A percentile compares a stretch with the other conserved stretches of the same genome.
Conservation (phyloP, 30 jellyfish, hydroid and myxozoan genomes). For the Mastigias papua region DNA sequence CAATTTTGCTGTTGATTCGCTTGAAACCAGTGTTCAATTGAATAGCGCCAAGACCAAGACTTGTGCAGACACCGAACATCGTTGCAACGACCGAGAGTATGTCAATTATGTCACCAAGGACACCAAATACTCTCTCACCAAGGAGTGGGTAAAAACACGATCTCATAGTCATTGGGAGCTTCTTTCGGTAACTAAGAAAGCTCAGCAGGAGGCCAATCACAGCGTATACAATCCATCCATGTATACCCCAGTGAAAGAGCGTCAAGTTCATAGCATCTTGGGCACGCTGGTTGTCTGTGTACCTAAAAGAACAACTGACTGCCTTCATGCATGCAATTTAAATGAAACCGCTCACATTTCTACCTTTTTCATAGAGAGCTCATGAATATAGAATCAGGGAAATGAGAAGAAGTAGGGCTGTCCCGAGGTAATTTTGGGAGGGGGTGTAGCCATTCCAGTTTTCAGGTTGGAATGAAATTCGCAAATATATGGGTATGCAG, state of each 20-base stretch:
- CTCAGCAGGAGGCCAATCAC: slow-evolving; percentile 86
- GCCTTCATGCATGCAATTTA: background rate
- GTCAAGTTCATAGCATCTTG: slow-evolving; percentile 96
- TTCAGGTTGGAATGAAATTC: no score
- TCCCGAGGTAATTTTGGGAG: no score
- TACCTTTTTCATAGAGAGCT: no score
- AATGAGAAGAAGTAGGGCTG: no score
- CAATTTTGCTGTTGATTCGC: slow-evolving; percentile 81
- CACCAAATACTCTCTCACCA: slow-evolving; percentile 89
- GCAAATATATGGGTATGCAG: no score
- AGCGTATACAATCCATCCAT: slow-evolving; percentile 93
- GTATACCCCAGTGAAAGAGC: slow-evolving; percentile 96
- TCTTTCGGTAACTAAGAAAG: slow-evolving; percentile 85
- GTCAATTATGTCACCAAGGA: slow-evolving; percentile 90
- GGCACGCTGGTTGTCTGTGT: slow-evolving; percentile 90
- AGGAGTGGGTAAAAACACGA: slow-evolving; percentile 95
- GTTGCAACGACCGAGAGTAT: slow-evolving; percentile 91
- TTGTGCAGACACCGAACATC: slow-evolving; percentile 98
- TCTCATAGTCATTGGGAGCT: slow-evolving; percentile 95
- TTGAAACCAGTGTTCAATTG: slow-evolving; percentile 88
- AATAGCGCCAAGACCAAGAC: slow-evolving; percentile 97
- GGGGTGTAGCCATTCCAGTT: no score
- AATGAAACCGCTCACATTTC: no score
- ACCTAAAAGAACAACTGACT: slow-evolving; percentile 26
- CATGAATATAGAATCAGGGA: no score